A percentile compares a stretch with the other conserved stretches of the same genome.
Conservation (phyloP, 2,113 vertebrate species). For the Genyomyrus donnyi region DNA sequence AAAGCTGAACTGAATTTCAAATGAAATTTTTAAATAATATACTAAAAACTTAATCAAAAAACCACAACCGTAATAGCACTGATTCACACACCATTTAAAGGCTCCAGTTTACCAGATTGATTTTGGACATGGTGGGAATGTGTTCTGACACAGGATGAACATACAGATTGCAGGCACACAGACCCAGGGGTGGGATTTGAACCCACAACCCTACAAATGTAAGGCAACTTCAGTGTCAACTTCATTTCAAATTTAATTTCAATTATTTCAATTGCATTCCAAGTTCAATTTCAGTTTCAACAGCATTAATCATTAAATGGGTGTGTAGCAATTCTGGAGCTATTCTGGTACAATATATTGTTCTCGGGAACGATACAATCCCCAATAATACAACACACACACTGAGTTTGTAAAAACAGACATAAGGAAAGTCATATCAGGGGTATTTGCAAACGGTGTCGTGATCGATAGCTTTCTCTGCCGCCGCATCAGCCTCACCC, state of each 20-base stretch:
- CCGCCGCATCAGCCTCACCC: background rate
- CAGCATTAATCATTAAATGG: background rate
- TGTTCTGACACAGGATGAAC: background rate
- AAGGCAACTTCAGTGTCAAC: background rate
- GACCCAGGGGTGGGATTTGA: background rate
- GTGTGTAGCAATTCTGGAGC: background rate
- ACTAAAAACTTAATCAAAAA: background rate
- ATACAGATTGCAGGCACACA: background rate
- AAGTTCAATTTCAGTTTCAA: background rate
- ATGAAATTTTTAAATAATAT: background rate
- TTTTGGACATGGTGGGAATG: background rate
- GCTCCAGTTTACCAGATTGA: background rate
- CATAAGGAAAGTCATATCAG: background rate
- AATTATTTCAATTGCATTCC: background rate
- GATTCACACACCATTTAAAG: background rate
- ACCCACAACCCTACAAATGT: background rate
- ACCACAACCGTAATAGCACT: background rate
- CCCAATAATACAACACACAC: background rate
- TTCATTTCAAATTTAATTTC: background rate
- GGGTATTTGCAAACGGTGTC: background rate
- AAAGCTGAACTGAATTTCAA: background rate
- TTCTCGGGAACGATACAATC: background rate
- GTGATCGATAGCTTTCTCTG: background rate
- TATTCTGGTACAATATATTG: background rate
- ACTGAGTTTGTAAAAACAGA: background rate